Percentiles rank a stretch among this genome's conserved stretches.
phyloP scores from a whole-genome alignment of 2,113 vertebrate species.

The Choloepus hoffmanni region DNA sequence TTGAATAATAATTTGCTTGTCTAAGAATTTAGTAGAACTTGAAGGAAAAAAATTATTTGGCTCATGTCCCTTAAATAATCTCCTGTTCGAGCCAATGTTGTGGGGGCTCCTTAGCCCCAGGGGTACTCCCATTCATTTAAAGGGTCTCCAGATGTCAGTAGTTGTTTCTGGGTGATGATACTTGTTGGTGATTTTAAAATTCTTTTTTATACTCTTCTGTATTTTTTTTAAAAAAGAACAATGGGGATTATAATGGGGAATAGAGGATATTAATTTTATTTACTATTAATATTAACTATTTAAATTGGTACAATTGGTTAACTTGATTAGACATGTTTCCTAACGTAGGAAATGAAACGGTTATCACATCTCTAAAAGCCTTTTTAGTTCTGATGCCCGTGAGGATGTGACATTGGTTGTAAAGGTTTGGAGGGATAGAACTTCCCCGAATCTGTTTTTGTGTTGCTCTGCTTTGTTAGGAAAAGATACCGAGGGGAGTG shows the following conservation, averaged over 20 bases:
- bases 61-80: not conserved
- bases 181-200: constrained; percentile 22
- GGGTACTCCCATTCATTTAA: not conserved
- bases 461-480: not conserved
- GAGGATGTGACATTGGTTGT: not conserved
- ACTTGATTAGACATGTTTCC: not conserved
- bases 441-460: not conserved
- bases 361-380: not conserved
- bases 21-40: constrained; percentile 8
- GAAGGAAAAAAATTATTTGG: not conserved
- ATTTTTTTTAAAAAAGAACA: not conserved
- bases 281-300: not conserved
- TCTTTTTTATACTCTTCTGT: not conserved
- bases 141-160: not conserved
- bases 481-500: too few relatives aligned
- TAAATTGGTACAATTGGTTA: not conserved
- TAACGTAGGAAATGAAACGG: not conserved
- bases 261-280: not conserved
- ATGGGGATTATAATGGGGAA: not conserved
- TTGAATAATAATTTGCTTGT: not conserved
- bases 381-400: not conserved
- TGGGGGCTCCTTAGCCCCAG: not conserved
- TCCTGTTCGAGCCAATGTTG: not conserved
- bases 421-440: not conserved
- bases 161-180: not conserved